Base-by-base conservation (phyloP, 2,888 invertebrate genomes). In the Leptopilina drosophilae region DNA sequence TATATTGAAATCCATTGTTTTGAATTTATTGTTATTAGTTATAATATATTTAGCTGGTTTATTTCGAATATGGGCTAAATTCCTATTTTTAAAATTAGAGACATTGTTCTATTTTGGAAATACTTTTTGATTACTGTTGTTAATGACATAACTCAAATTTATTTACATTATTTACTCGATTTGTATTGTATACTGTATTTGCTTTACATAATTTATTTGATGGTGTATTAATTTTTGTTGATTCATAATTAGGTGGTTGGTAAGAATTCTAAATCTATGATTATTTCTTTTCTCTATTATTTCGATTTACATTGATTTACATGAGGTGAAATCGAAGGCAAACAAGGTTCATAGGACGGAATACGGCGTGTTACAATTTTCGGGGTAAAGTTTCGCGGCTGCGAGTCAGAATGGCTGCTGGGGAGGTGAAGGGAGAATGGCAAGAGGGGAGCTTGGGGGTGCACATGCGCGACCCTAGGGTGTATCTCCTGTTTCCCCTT, bases 401-500 rank as follows among this genome's bases (percentile, higher is more conserved):
- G 20, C 59, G 46, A 40, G 40, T 62, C 65, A 65, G 77, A 78
- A 78, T 78, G 80, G 80, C 78, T 78, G 82, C 80, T 81, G 78
- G 80, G 78, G 80, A 66, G 77, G 81, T 42, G 42, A 42, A 76
- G 80, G 79, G 78, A 81, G 78, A 78, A 77, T 77, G 77, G 78
- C 67, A 59, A 65, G 40, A 49, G 49, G 4, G 49, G 12, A 49
- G 12, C 49, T 49, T 49, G 49, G 49, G 42, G 78, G 69, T 53
- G 85, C 87, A 90, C 90, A 86, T 85, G 89, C 88, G 88, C 87
- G 81, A 79, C 76, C 86, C 87, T 87, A 86, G 90, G 90, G 89
- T 90, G 89, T 89, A 89, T 89, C 88, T 87, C 87, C 86, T 81
- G 83, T 81, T 83, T 85, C 86, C 87, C 85, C 86, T 85, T 84